Evolutionary conservation across 2,113 vertebrate species (phyloP).

Genomic region (Tetrax tetrax): DNA sequence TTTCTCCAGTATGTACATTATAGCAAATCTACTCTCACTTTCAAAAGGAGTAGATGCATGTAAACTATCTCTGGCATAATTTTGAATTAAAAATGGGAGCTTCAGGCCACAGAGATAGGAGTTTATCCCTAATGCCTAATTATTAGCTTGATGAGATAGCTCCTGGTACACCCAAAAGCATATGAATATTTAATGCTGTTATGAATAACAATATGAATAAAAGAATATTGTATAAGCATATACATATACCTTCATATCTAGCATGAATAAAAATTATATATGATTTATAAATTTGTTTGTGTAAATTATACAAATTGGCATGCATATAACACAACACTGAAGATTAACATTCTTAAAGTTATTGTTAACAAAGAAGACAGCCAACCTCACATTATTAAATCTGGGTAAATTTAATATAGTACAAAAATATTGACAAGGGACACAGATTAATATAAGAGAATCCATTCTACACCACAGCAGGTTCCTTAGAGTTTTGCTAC

Average conservation of each 20-base stretch:
- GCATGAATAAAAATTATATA: not conserved
- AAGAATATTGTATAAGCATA: not conserved
- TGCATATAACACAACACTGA: not conserved
- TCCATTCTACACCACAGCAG: not conserved
- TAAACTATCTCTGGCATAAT: not conserved
- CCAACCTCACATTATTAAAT: not conserved
- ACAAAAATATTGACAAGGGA: not conserved
- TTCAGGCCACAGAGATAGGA: not conserved
- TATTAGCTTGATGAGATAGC: constrained; percentile 33
- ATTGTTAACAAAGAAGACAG: not conserved
- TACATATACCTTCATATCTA: not conserved
- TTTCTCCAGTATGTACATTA: not conserved
- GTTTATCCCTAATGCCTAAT: not conserved
- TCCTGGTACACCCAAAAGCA: not conserved
- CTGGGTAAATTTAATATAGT: not conserved
- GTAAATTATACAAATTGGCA: not conserved
- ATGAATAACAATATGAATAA: not conserved
- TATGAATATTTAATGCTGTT: not conserved
- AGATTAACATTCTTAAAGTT: not conserved
- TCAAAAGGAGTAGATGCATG: not conserved
- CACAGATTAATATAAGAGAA: not conserved
- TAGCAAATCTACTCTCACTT: not conserved
- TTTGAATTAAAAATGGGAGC: not conserved
- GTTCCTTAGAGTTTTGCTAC: not conserved
- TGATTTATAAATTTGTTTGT: not conserved